Conservation (phyloP, 2,888 invertebrate genomes). For the Nephrotoma guestfalica region DNA sequence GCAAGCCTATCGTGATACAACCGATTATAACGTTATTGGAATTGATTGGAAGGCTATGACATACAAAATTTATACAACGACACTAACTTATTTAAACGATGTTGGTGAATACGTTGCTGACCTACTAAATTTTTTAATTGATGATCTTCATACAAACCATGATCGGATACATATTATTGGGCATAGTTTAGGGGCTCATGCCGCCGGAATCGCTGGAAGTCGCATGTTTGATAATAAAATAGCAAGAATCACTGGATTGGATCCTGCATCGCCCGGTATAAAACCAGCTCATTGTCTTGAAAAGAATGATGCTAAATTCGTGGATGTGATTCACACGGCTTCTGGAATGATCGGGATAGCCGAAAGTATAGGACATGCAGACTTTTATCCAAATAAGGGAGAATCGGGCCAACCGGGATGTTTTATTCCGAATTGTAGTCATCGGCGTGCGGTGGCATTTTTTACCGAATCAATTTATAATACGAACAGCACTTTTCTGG, state of each 20-base stretch:
- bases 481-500: constrained; percentile 35
- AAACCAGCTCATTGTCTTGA: background rate
- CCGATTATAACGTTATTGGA: background rate
- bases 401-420: constrained; percentile 53
- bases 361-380: constrained; percentile 45
- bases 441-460: constrained; percentile 44
- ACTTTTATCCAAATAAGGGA: constrained; percentile 64
- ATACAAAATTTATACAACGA: background rate
- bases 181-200: background rate
- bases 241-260: background rate
- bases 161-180: background rate
- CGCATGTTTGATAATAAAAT: background rate
- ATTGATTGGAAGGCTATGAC: background rate
- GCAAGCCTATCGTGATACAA: background rate
- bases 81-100: background rate
- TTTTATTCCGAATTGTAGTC: constrained; percentile 40
- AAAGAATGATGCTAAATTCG: background rate
- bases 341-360: constrained; percentile 16
- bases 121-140: background rate
- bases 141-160: background rate
- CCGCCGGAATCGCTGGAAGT: background rate
- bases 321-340: background rate
- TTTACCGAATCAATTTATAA: constrained; percentile 48
- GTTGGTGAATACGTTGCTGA: background rate
- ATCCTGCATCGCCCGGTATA: background rate